Conservation (phyloP, 92 coral and sea anemone species). For the Parazoanthus swiftii region DNA sequence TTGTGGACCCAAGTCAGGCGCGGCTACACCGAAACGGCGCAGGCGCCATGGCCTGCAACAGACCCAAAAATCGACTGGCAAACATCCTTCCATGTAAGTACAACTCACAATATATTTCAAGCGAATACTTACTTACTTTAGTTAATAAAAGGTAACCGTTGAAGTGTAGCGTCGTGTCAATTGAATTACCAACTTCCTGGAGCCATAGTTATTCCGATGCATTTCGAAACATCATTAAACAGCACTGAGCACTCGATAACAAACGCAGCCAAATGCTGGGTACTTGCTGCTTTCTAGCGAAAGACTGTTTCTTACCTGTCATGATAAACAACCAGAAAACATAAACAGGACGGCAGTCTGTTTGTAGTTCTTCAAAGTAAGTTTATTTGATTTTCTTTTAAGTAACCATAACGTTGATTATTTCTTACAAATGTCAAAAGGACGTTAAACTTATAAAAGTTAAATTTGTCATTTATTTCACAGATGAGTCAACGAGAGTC, state of each 20-base stretch:
- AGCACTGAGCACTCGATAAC: too few species aligned
- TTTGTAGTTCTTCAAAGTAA: neutral
- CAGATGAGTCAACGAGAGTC: constrained; percentile 93
- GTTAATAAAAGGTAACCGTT: too few species aligned
- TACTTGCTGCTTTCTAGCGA: too few species aligned
- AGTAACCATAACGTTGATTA: neutral
- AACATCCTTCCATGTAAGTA: constrained; percentile 95
- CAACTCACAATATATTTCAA: neutral
- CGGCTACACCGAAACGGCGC: constrained; percentile 75
- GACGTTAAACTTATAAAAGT: neutral
- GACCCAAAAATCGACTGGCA: constrained; percentile 89
- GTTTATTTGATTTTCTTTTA: too few species aligned
- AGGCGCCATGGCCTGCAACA: constrained; percentile 72
- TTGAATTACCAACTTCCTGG: too few species aligned
- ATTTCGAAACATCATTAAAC: too few species aligned
- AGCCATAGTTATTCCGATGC: too few species aligned
- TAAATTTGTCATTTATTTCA: neutral
- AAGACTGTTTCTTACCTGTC: too few species aligned
- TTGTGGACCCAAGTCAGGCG: constrained; percentile 74
- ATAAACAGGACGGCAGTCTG: neutral
- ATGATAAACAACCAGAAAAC: too few species aligned
- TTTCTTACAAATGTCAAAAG: neutral
- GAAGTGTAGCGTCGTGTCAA: too few species aligned
- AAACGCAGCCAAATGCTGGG: too few species aligned
- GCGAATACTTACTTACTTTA: too few species aligned